Evolutionary conservation across 2,888 invertebrate species (phyloP).

Genomic region (Agrypnus murinus): DNA sequence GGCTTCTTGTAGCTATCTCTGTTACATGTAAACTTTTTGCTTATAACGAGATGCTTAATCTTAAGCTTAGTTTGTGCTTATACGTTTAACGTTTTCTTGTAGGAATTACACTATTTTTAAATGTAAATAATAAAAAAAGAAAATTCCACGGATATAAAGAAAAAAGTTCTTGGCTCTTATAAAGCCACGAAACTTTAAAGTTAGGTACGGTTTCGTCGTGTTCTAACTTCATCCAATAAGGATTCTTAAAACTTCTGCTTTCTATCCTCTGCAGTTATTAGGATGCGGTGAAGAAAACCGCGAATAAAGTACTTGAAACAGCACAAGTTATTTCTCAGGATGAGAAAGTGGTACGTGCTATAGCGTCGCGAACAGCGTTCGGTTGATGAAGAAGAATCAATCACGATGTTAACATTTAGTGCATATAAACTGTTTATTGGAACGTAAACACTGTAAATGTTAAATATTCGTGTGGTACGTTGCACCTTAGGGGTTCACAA

Average conservation of each 20-base stretch:
- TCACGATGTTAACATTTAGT: conserved; percentile 19
- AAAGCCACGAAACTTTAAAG: conserved; percentile 16
- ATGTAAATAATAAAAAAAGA: not conserved
- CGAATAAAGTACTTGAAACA: not conserved
- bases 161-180: conserved; percentile 6
- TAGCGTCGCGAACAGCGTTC: not conserved
- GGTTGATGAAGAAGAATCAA: conserved; percentile 14
- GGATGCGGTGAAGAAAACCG: not conserved
- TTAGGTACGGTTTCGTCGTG: conserved; percentile 15
- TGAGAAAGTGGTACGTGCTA: not conserved
- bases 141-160: not conserved
- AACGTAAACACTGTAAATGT: conserved; percentile 16
- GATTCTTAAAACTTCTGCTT: not conserved
- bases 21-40: no score
- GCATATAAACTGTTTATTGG: conserved; percentile 18
- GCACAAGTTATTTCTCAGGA: conserved; percentile 9
- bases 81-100: not conserved
- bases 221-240: not conserved
- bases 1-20: not conserved
- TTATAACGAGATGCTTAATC: not conserved
- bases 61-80: no score
- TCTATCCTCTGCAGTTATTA: not conserved
- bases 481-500: conserved; percentile 10
- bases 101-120: not conserved
- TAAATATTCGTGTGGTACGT: not conserved